Base-by-base conservation (phyloP, 2,888 invertebrate species). In the Cotesia congregata region DNA sequence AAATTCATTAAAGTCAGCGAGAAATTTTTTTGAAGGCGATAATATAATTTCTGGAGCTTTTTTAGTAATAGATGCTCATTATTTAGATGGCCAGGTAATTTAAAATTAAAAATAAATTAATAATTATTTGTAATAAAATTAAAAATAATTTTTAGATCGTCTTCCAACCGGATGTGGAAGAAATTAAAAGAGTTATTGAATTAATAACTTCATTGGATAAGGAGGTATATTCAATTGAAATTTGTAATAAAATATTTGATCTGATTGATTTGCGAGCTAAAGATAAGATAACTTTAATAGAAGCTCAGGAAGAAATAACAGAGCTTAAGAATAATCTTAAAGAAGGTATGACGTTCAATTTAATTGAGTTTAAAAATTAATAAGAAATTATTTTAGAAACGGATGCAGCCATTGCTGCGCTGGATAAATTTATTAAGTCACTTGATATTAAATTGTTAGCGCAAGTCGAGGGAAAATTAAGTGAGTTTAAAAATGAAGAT, bases 11-110 rank as follows among this genome's bases (percentile, higher is more conserved):
- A 90, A 91, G 80, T 91, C 91, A 80, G 91, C 94, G 86, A 92
- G 91, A 80, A 91, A 92, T 85, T 91, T 92, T 71, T 90, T 95
- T 17, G 93, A 93, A 79, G 93, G 93, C 7, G 93, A 93, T 85
- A 72, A 15, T 69, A 9, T 75, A 7, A 62, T 61, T 1, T 39
- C 68, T 1, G 67, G 74, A 17, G 62, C 59, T 67, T 40, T 78
- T 15, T 30, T 77, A 9, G 65, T 71, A 60, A 76, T 77, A 9
- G 15, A 71, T 6, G 71, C 64, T 7, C 38, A 75, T 65, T 65
- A 67, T n/a, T 50, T 64, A n/a, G 20, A 40, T 7, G 39, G 74
- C 41, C 9, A 76, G 62, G 75, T 71, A 68, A 3, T 15, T 6
- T 5, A 17, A 30, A 30, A 17, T 15, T n/a, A 62, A 1, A 62